Evolutionary conservation across 2,113 vertebrate species (phyloP).

Genomic region (Thermophis baileyi): DNA sequence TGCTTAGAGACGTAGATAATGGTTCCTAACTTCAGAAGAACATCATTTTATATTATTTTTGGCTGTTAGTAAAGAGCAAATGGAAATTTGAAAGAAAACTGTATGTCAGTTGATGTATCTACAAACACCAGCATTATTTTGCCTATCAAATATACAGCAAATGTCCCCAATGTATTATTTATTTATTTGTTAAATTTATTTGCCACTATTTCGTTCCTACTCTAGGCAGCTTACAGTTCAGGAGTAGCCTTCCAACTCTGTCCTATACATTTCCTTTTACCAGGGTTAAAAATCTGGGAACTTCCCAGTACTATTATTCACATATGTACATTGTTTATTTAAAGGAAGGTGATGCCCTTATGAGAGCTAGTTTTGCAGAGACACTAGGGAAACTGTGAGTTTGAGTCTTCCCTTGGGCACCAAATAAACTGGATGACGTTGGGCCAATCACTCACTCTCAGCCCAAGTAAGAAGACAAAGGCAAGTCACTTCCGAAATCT

Average conservation of each 20-base stretch:
- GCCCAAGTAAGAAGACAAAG: background rate
- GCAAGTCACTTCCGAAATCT: background rate
- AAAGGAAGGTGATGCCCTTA: background rate
- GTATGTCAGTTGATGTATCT: constrained; percentile 59
- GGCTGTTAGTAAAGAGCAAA: constrained; percentile 45
- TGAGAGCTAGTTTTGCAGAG: background rate
- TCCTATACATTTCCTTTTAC: background rate
- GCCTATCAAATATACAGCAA: constrained; percentile 54
- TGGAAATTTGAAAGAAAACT: constrained; percentile 36
- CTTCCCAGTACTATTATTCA: background rate
- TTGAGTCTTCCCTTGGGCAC: background rate
- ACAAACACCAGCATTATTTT: constrained; percentile 45
- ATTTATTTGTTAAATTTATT: too few relatives aligned
- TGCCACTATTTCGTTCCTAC: too few relatives aligned
- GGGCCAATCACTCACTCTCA: background rate
- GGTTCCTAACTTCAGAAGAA: constrained; percentile 55
- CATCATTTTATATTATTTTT: constrained; percentile 49
- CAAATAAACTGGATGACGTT: background rate
- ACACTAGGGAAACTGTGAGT: background rate
- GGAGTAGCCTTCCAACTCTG: background rate
- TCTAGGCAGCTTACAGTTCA: background rate
- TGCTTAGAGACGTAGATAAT: constrained; percentile 29
- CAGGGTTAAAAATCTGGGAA: background rate
- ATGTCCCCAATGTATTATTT: constrained; percentile 38
- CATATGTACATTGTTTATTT: background rate